phyloP scores from a whole-genome alignment of 2,888 invertebrate species.

The Erebia palarica region DNA sequence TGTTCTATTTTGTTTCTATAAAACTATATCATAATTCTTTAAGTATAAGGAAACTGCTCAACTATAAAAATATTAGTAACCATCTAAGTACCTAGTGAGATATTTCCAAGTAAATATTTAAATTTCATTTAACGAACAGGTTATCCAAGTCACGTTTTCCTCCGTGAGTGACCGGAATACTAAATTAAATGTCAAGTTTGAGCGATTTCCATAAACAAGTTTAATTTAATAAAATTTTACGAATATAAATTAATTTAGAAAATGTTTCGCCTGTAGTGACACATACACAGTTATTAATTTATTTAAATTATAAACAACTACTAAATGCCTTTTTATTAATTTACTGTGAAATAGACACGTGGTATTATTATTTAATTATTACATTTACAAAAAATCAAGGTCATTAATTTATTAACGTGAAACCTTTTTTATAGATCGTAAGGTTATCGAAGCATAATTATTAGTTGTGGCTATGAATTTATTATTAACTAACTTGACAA shows the following conservation, averaged over 20 bases:
- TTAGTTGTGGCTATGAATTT: too few relatives aligned
- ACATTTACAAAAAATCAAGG: background rate
- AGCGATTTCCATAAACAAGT: constrained; percentile 5
- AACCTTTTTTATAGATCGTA: background rate
- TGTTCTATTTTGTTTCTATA: too few relatives aligned
- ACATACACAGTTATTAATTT: background rate
- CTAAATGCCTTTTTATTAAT: background rate
- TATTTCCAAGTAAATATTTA: constrained; percentile 16
- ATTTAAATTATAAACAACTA: background rate
- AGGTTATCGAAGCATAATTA: background rate
- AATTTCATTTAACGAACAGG: constrained; percentile 13
- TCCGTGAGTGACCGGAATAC: constrained; percentile 29
- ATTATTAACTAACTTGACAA: too few relatives aligned
- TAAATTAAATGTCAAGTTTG: constrained; percentile 34
- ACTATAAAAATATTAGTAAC: background rate
- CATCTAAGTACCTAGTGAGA: background rate
- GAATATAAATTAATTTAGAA: constrained; percentile 3
- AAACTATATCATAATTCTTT: background rate
- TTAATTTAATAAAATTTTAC: constrained; percentile 3
- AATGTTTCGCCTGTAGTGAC: background rate
- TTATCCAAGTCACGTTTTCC: constrained; percentile 29
- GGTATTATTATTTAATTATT: background rate
- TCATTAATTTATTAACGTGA: background rate
- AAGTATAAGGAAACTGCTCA: background rate
- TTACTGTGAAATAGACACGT: background rate